Conservation (phyloP, 1,140 invertebrate genomes). For the Pseudachorutes palmiensis region DNA sequence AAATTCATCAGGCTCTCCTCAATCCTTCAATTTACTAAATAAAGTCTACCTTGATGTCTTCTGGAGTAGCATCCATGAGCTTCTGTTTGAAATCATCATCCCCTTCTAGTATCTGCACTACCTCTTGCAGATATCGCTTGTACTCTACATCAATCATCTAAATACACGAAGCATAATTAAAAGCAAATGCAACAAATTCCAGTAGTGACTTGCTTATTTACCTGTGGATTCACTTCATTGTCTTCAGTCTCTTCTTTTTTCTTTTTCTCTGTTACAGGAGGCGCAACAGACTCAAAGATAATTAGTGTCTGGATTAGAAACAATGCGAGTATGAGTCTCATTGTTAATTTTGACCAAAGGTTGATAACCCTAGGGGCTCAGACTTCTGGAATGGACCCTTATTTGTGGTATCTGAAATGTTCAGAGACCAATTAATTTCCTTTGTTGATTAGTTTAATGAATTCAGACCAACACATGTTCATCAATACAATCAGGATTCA, state of each 20-base stretch:
- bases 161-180: conserved; percentile 25
- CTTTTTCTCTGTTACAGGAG: conserved; percentile 34
- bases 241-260: conserved; percentile 38
- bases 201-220: conserved; percentile 7
- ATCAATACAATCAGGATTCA: too few species aligned
- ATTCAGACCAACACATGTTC: too few species aligned
- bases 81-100: conserved; percentile 73
- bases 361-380: too few species aligned
- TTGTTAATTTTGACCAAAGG: too few species aligned
- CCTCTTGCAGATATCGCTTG: conserved; percentile 74
- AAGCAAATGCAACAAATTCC: conserved; percentile 2
- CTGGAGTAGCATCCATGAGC: conserved; percentile 67
- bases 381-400: too few species aligned
- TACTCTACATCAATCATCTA: conserved; percentile 57
- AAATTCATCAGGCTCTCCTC: conserved; percentile 18
- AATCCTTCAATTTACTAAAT: conserved; percentile 16
- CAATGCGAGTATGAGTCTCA: too few species aligned
- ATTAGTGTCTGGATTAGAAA: too few species aligned
- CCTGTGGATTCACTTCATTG: conserved; percentile 36
- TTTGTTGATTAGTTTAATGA: too few species aligned
- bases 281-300: conserved; percentile 34
- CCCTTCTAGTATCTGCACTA: conserved; percentile 71
- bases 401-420: too few species aligned
- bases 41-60: conserved; percentile 63
- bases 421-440: too few species aligned